Conservation (phyloP, 2,797 vertebrate species). For the Danionella dracula region DNA sequence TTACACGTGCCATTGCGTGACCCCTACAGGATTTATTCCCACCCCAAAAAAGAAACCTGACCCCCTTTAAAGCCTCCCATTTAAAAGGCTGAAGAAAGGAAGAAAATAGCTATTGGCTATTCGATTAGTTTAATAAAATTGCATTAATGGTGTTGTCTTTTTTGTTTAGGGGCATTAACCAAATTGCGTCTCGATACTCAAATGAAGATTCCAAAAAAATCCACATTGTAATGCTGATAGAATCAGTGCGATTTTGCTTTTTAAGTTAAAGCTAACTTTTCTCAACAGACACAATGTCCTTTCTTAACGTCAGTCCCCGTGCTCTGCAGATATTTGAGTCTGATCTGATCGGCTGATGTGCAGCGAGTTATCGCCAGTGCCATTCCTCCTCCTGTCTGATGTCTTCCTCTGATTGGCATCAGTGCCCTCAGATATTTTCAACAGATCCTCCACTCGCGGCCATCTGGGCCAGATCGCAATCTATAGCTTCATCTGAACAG, state of each 20-base stretch:
- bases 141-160: no score
- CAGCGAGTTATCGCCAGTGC: constrained; percentile 83
- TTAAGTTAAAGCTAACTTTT: not conserved
- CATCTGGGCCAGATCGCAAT: constrained; percentile 91
- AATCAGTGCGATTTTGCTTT: no score
- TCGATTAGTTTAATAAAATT: no score
- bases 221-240: no score
- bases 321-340: constrained; percentile 65
- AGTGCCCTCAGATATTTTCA: constrained; percentile 86
- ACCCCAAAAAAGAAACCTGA: constrained; percentile 19
- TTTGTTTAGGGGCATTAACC: no score
- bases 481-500: constrained; percentile 81
- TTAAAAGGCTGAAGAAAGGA: not conserved
- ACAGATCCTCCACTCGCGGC: constrained; percentile 82
- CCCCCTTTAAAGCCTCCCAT: not conserved
- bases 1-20: constrained; percentile 59
- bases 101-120: no score
- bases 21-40: constrained; percentile 8
- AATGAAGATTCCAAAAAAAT: no score
- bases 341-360: constrained; percentile 75
- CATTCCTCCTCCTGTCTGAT: constrained; percentile 82
- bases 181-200: no score
- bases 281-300: constrained; percentile 49
- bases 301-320: constrained; percentile 63
- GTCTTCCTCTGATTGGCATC: constrained; percentile 85